These are phyloP conservation scores for Serranus cabrilla DNA, from an alignment of 2,797 vertebrate species.

Conservation along the genomic window DNA sequence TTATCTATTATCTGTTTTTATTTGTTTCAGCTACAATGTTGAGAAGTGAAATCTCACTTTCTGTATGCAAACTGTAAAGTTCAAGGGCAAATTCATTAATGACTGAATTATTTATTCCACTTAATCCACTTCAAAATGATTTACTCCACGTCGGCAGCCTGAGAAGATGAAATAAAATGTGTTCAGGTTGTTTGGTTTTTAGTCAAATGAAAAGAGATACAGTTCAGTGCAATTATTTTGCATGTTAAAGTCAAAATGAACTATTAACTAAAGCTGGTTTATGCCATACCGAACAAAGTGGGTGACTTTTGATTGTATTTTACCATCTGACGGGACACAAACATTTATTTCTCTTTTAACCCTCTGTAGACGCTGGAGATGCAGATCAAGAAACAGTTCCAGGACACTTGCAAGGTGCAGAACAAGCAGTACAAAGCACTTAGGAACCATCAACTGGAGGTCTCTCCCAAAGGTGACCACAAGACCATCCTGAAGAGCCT, in stretches of 20 bases:
- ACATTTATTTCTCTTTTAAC: constrained; percentile 11
- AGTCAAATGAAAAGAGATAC: neutral
- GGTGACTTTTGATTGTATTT: neutral
- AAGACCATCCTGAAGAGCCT: constrained; percentile 92
- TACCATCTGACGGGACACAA: neutral
- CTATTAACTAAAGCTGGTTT: neutral
- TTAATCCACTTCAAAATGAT: neutral
- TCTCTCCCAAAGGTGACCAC: constrained; percentile 98
- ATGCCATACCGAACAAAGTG: neutral
- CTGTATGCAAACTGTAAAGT: constrained; percentile 9
- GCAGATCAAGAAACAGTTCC: constrained; percentile 99
- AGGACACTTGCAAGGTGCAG: constrained; percentile 99
- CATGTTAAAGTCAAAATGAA: neutral
- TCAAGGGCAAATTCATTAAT: neutral
- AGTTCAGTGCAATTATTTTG: constrained; percentile 2
- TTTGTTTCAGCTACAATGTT: neutral
- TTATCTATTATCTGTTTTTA: neutral
- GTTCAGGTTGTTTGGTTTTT: neutral
- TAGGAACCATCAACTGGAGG: constrained; percentile 99
- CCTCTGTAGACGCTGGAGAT: constrained; percentile 90
- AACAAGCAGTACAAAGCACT: constrained; percentile 99
- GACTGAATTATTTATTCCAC: neutral
- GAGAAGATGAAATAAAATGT: neutral
- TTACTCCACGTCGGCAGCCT: neutral
- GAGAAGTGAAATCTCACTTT: neutral